Conservation (phyloP, 2,797 vertebrate species). For the Peromyscus eremicus region DNA sequence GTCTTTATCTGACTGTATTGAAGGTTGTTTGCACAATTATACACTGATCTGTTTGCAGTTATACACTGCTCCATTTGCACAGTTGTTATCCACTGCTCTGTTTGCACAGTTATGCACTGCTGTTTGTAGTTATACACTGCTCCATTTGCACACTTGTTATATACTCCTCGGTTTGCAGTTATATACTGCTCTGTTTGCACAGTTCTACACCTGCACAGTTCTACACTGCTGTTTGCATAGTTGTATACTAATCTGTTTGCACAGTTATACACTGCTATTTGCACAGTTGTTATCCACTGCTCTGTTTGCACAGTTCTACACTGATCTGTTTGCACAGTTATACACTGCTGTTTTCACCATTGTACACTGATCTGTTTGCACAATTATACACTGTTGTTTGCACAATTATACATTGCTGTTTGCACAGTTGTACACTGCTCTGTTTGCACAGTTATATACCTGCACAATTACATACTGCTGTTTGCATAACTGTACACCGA, state of each 20-base stretch:
- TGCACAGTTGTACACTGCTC: neutral
- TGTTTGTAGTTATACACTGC: neutral
- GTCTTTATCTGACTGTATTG: neutral
- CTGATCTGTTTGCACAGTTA: neutral
- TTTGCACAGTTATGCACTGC: neutral
- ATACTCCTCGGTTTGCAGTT: neutral
- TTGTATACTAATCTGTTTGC: neutral
- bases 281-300: neutral
- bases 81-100: neutral
- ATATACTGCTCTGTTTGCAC: neutral
- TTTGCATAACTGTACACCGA: neutral
- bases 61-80: neutral
- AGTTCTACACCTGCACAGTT: neutral
- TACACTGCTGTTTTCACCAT: neutral
- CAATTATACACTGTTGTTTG: neutral
- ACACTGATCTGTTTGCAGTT: neutral
- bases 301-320: neutral
- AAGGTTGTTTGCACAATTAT: neutral
- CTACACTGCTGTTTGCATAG: neutral
- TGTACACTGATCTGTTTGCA: neutral
- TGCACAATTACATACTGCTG: neutral
- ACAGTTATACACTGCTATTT: fast-evolving
- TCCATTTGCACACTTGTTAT: neutral
- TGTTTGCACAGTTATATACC: neutral
- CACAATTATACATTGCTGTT: neutral